These are phyloP conservation scores for Echinops telfairi DNA, from an alignment of 2,113 vertebrate species.

Conservation along the genomic window DNA sequence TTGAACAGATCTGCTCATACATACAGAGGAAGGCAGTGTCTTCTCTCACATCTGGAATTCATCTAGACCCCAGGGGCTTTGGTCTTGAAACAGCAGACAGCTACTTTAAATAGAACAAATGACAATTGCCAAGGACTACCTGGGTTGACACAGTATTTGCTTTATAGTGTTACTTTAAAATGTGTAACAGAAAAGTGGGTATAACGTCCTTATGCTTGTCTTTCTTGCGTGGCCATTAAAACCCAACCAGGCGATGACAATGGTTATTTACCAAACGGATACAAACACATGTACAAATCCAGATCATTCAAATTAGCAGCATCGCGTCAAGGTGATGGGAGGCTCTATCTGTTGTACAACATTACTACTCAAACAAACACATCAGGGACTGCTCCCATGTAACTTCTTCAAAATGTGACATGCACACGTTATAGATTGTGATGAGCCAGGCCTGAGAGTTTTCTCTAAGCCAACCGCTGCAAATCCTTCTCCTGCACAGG, in stretches of 20 bases:
- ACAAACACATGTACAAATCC: slow-evolving; percentile 48
- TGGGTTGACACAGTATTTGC: slow-evolving; percentile 20
- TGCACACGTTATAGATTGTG: neutral
- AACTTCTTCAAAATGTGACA: neutral
- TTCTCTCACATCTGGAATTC: slow-evolving; percentile 60
- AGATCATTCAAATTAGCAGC: slow-evolving; percentile 52
- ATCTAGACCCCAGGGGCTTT: neutral
- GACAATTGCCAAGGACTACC: slow-evolving; percentile 52
- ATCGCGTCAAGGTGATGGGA: slow-evolving; percentile 18
- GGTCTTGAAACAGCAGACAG: slow-evolving; percentile 37
- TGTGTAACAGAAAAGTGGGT: slow-evolving; percentile 22
- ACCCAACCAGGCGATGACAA: slow-evolving; percentile 50
- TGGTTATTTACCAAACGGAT: slow-evolving; percentile 62
- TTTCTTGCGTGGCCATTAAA: slow-evolving; percentile 37
- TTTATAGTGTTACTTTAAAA: slow-evolving; percentile 57
- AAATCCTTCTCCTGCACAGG: neutral
- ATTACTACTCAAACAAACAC: neutral
- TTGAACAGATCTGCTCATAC: slow-evolving; percentile 1
- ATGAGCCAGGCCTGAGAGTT: neutral
- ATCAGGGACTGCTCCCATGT: neutral
- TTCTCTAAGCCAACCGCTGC: neutral
- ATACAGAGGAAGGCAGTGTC: neutral
- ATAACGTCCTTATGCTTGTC: slow-evolving; percentile 29
- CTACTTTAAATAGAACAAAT: slow-evolving; percentile 64
- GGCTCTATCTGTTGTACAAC: neutral